Evolutionary conservation across 2,797 vertebrate genomes (phyloP).

Genomic region (Rhinella marina): DNA sequence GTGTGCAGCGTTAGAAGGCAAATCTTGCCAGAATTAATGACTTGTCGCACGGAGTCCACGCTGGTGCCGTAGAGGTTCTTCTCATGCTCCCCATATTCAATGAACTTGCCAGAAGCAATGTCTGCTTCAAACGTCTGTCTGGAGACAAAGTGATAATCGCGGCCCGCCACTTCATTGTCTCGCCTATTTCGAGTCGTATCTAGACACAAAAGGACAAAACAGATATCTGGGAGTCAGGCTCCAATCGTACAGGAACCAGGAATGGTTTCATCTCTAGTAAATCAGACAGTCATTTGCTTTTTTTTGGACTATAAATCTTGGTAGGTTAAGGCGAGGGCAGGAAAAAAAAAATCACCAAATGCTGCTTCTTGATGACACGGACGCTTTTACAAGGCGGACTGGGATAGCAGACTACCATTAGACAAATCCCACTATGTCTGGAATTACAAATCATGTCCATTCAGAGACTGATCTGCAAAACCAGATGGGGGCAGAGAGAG

Average conservation of each 20-base stretch:
- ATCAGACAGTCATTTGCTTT: too few relatives aligned
- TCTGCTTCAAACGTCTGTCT: slow-evolving; percentile 92
- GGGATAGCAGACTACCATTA: too few relatives aligned
- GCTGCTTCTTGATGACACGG: too few relatives aligned
- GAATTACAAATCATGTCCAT: neutral
- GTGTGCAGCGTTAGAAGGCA: slow-evolving; percentile 93
- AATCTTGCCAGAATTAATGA: slow-evolving; percentile 97
- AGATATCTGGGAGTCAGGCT: neutral
- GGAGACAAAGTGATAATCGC: slow-evolving; percentile 94
- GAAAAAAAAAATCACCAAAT: too few relatives aligned
- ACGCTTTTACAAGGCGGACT: too few relatives aligned
- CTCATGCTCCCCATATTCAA: slow-evolving; percentile 95
- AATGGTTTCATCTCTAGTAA: neutral
- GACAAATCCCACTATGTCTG: neutral
- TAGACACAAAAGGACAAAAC: slow-evolving; percentile 66
- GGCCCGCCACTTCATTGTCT: slow-evolving; percentile 87
- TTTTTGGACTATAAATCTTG: too few relatives aligned
- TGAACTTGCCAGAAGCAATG: slow-evolving; percentile 89
- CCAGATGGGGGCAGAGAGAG: too few relatives aligned
- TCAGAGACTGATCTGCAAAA: too few relatives aligned
- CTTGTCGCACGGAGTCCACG: slow-evolving; percentile 92
- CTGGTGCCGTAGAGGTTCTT: slow-evolving; percentile 96
- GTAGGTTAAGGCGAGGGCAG: too few relatives aligned
- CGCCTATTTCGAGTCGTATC: slow-evolving; percentile 91
- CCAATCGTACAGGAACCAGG: neutral